A percentile compares a stretch with the other conserved stretches of the same genome.
Evolutionary conservation across 1,140 invertebrate species (phyloP).

Genomic region (Sogatella furcifera): DNA sequence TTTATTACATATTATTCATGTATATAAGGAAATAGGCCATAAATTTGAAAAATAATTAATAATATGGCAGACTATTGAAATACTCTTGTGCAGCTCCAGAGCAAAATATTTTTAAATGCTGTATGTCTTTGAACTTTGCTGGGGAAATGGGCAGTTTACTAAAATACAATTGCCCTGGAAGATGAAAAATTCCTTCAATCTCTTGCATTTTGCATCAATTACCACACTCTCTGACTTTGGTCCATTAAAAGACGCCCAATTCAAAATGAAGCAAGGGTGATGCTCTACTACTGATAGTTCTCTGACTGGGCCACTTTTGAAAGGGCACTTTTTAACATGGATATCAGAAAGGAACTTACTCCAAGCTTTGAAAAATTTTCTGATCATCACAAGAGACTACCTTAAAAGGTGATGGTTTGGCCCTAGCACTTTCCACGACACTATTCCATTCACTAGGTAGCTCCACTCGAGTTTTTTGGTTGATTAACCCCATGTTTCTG

Average conservation of each 20-base stretch:
- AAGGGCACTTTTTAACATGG: slow-evolving; percentile 5
- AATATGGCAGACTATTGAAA: neutral
- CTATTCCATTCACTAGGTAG: slow-evolving; percentile 7
- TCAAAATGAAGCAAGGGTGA: slow-evolving; percentile 3
- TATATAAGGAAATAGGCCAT: neutral
- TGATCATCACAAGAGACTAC: slow-evolving; percentile 9
- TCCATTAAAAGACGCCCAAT: slow-evolving; percentile 9
- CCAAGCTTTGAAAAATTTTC: slow-evolving; percentile 7
- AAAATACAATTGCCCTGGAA: neutral
- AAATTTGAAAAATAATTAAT: neutral
- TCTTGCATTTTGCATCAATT: slow-evolving; percentile 4
- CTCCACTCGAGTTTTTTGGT: slow-evolving; percentile 12
- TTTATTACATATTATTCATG: neutral
- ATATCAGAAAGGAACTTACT: slow-evolving; percentile 1
- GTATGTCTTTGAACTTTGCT: slow-evolving; percentile 7
- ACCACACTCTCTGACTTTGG: slow-evolving; percentile 9
- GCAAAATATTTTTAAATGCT: slow-evolving; percentile 9
- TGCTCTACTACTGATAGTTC: slow-evolving; percentile 2
- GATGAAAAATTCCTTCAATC: slow-evolving; percentile 5
- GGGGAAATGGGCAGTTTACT: neutral
- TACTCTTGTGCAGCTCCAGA: slow-evolving; percentile 9
- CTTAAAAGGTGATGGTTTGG: slow-evolving; percentile 5
- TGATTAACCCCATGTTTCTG: slow-evolving; percentile 11
- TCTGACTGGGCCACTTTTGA: slow-evolving; percentile 5
- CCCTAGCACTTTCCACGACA: slow-evolving; percentile 2